These are phyloP conservation scores for pig (Sus scrofa) DNA, from an alignment of 2,113 vertebrate genomes.

Conservation along the genomic window DNA sequence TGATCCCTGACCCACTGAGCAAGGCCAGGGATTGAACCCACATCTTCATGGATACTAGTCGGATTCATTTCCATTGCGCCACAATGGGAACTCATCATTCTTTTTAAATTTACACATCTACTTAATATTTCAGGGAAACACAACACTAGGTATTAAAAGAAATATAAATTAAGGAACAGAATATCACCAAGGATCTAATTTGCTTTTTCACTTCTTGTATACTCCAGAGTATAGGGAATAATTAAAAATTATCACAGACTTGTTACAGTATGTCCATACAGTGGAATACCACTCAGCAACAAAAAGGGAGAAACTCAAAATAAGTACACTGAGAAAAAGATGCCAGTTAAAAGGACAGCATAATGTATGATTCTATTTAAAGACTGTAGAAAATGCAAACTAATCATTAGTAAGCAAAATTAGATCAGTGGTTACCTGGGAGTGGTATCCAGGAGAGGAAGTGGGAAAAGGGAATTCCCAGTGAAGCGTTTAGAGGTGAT, in stretches of 20 bases:
- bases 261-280: background rate
- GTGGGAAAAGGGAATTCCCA: background rate
- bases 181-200: background rate
- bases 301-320: background rate
- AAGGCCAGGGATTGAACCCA: too few relatives aligned
- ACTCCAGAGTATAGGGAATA: background rate
- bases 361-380: background rate
- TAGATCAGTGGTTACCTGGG: background rate
- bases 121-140: background rate
- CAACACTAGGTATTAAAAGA: background rate
- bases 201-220: background rate
- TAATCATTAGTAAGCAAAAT: background rate
- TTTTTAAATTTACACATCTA: background rate
- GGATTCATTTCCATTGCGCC: too few relatives aligned
- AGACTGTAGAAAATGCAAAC: background rate
- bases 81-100: background rate
- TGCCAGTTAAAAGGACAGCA: background rate
- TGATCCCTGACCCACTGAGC: too few relatives aligned
- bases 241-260: constrained; percentile 21
- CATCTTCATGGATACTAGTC: too few relatives aligned
- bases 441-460: too few relatives aligned
- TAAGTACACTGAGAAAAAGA: background rate
- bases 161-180: constrained; percentile 3
- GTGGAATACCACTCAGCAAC: background rate
- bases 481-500: background rate